Conservation (phyloP, 2,113 vertebrate genomes). For the Etheostoma cragini region DNA sequence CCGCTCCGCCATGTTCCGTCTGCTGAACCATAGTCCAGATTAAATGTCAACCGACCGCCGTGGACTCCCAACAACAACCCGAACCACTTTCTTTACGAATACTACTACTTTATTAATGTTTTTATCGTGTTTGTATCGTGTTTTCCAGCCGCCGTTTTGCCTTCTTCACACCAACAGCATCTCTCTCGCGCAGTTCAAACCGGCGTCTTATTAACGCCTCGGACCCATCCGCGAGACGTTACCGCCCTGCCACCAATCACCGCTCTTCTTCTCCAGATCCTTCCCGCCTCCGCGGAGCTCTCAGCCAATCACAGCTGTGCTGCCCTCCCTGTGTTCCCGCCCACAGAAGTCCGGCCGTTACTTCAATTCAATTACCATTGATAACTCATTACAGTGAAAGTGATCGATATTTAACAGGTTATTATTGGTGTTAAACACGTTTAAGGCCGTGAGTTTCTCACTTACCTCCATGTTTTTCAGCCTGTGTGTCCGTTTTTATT, state of each 20-base stretch:
- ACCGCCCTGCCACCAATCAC: conserved; percentile 84
- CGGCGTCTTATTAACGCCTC: conserved; percentile 85
- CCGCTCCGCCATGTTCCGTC: conserved; percentile 83
- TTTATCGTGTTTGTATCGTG: too few relatives aligned
- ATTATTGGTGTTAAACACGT: conserved; percentile 13
- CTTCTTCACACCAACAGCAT: conserved; percentile 10
- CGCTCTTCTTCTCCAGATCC: conserved; percentile 20
- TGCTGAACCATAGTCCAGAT: conserved; percentile 88
- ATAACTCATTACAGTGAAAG: background rate
- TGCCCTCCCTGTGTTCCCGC: background rate
- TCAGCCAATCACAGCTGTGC: conserved; percentile 26
- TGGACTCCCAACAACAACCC: background rate
- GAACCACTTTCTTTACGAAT: too few relatives aligned
- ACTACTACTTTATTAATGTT: too few relatives aligned
- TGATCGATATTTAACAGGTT: conserved; percentile 18
- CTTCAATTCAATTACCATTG: background rate
- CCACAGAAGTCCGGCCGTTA: conserved; percentile 11
- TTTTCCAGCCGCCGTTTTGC: background rate
- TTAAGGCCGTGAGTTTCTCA: too few relatives aligned
- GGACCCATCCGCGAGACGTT: conserved; percentile 81
- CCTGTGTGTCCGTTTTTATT: background rate
- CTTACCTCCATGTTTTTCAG: background rate
- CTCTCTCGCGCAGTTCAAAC: conserved; percentile 69
- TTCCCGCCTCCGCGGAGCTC: conserved; percentile 68
- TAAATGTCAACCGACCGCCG: conserved; percentile 18